Evolutionary conservation across 2,113 vertebrate genomes (phyloP).

Genomic region (Rissa tridactyla): DNA sequence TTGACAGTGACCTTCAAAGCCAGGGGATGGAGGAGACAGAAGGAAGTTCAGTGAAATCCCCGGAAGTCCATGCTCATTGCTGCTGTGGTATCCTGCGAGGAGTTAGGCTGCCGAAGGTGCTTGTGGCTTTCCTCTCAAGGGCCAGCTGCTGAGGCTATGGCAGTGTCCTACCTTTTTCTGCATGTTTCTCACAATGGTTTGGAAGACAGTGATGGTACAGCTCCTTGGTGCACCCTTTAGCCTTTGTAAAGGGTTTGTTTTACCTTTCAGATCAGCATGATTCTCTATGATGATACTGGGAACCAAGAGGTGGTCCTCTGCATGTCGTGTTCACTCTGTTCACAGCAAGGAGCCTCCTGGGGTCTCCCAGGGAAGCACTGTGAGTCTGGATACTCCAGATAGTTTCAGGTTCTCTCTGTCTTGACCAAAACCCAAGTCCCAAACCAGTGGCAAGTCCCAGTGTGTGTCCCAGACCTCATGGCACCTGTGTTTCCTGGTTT

Average conservation of each 20-base stretch:
- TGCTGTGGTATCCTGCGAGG: background rate
- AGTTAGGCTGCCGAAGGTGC: background rate
- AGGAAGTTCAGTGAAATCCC: background rate
- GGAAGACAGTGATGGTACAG: background rate
- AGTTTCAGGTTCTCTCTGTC: background rate
- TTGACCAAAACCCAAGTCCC: background rate
- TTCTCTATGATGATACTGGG: background rate
- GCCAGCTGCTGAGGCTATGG: background rate
- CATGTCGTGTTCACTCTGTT: background rate
- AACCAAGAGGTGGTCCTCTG: background rate
- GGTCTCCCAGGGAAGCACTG: background rate
- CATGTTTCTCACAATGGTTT: background rate
- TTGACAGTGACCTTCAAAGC: background rate
- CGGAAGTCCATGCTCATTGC: background rate
- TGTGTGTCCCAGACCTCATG: background rate
- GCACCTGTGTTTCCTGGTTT: background rate
- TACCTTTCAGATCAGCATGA: background rate
- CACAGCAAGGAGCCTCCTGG: background rate
- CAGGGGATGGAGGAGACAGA: background rate
- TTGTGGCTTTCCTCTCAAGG: background rate
- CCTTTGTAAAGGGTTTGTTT: background rate
- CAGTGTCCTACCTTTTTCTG: background rate
- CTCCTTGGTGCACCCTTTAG: background rate
- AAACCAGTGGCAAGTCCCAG: background rate
- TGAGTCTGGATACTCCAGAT: background rate